Base-by-base conservation (phyloP, 2,797 vertebrate genomes). In the Anas acuta region DNA sequence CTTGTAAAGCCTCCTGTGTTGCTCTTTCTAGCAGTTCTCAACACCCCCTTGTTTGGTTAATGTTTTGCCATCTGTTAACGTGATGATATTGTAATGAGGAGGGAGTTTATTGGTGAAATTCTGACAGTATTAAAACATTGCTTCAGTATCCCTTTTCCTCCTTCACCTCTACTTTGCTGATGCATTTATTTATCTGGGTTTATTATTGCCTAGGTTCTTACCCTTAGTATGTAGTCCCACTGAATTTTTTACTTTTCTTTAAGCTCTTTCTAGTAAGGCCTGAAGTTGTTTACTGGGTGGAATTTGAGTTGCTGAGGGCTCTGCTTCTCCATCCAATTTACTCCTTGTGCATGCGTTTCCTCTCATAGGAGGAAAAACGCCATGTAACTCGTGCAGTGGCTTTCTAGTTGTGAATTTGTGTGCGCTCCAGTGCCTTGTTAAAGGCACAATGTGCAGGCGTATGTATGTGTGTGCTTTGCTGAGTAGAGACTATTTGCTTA, bases 51-150 rank as follows among this genome's bases (percentile, higher is more conserved):
- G 74, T 94, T 95, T 92, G 90, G 89, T 92, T 96, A 94, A 93
- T 95, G 89, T 80, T 96, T 95, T 90, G 90, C 95, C 96, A 97
- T 96, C 95, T 97, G 94, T 91, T 93, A 86, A 56, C 81, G 83
- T 71, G 79, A 69, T 93, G 93, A 76, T 87, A 23, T 1, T 79
- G 69, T 93, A 94, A 94, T 61, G 84, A 95, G 77, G 79, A 79
- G 70, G 61, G 84, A 84, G 84, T 81, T 69, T 54, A 70, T 58
- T 83, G 77, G 86, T 90, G 54, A 53, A 43, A 60, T 47, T 89
- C 67, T 87, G 80, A 56, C 72, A 92, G 76, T 7, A 6, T 70
- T 91, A 89, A 73, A 97, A 66, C 75, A 56, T 13, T 43, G 43
- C 56, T 90, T 91, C 90, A 73, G 35, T 71, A 43, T 90, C 20